A percentile compares a stretch with the other conserved stretches of the same genome.
These are phyloP conservation scores for Eurytoma adleriae DNA, from an alignment of 2,888 invertebrate genomes.

Conservation along the genomic window DNA sequence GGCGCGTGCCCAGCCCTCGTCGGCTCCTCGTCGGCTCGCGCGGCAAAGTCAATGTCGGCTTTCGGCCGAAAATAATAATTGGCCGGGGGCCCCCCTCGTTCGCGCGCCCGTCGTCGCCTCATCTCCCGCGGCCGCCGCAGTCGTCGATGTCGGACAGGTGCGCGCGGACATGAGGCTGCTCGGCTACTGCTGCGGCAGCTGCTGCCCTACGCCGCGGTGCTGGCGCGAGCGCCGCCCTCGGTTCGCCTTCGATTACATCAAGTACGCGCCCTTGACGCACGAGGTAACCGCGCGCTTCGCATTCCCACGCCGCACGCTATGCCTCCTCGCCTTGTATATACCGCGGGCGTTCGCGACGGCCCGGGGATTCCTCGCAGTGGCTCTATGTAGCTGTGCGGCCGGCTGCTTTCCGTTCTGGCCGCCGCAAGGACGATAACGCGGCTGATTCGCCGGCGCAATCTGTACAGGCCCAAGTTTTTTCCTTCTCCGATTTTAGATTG, in stretches of 20 bases:
- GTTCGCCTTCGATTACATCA: slow-evolving; percentile 66
- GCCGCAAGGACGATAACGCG: too few species aligned
- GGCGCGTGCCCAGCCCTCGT: background rate
- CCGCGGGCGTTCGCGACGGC: too few species aligned
- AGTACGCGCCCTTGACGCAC: slow-evolving; percentile 65
- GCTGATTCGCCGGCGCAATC: too few species aligned
- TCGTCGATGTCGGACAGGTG: background rate
- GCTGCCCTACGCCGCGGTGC: background rate
- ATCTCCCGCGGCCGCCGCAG: background rate
- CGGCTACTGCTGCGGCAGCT: slow-evolving; percentile 17
- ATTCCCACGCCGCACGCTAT: background rate
- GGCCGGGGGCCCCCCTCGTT: slow-evolving; percentile 53
- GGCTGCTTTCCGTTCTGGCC: too few species aligned
- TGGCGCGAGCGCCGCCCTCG: background rate
- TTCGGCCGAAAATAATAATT: slow-evolving; percentile 67
- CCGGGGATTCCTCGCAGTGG: too few species aligned
- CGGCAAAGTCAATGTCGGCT: slow-evolving; percentile 67
- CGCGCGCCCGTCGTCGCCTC: background rate
- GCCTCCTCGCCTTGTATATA: too few species aligned
- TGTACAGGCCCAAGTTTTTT: too few species aligned
- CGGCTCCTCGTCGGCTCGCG: background rate
- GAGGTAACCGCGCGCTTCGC: slow-evolving; percentile 63
- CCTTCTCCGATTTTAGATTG: too few species aligned
- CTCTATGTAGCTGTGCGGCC: too few species aligned
- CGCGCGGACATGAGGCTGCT: slow-evolving; percentile 10